Conservation (phyloP, 2,797 vertebrate species). For the Bradypus variegatus region DNA sequence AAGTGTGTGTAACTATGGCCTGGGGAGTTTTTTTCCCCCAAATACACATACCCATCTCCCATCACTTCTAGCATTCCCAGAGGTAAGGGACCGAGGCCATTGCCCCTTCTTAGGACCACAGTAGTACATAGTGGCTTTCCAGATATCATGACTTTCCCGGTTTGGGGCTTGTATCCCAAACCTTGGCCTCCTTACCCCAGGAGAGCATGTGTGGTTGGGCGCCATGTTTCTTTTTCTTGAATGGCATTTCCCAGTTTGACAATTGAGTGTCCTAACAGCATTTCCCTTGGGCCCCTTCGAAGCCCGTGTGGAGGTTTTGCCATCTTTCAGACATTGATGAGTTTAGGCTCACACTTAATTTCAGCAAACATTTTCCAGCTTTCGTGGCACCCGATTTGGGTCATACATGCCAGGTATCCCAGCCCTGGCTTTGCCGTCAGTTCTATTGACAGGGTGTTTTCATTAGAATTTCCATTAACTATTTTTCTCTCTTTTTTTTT, state of each 20-base stretch:
- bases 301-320: neutral
- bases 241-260: neutral
- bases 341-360: neutral
- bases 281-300: neutral
- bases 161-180: neutral
- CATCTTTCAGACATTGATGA: neutral
- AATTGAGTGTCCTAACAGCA: accelerated
- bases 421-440: constrained; percentile 33
- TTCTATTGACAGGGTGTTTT: constrained; percentile 37
- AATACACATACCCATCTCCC: accelerated
- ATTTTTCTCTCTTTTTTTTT: constrained; percentile 34
- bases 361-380: neutral
- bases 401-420: neutral
- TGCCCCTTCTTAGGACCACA: neutral
- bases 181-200: neutral
- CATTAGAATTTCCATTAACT: constrained; percentile 69
- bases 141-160: neutral
- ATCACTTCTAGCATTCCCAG: neutral
- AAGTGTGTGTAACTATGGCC: neutral
- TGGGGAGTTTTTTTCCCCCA: neutral
- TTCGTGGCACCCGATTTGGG: neutral
- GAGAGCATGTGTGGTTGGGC: neutral
- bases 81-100: neutral
- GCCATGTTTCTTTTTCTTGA: neutral
- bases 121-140: neutral